Conservation (phyloP, 2,888 invertebrate species). For the Microctonus brassicae region DNA sequence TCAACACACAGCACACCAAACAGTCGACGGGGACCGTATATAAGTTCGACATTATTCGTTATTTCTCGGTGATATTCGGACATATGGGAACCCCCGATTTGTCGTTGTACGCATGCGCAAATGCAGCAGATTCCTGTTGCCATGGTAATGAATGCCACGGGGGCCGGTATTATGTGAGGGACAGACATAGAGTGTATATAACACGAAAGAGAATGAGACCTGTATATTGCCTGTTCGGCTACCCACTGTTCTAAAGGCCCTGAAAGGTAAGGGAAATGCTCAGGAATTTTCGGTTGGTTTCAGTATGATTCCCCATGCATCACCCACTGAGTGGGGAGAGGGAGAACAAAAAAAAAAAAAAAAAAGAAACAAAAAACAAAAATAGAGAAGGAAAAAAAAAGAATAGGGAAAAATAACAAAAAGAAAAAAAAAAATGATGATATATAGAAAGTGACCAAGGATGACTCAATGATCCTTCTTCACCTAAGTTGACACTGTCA, state of each 20-base stretch:
- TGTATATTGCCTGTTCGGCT: constrained; percentile 18
- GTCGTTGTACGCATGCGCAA: neutral
- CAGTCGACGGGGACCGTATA: constrained; percentile 28
- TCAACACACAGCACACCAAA: neutral
- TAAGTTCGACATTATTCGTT: neutral
- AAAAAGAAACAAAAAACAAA: too few relatives aligned
- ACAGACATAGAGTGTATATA: neutral
- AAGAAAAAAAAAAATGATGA: neutral
- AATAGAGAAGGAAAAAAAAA: too few relatives aligned
- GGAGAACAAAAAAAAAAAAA: constrained; percentile 26
- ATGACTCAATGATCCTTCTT: constrained; percentile 5
- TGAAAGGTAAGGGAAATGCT: neutral
- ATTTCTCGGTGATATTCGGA: constrained; percentile 17
- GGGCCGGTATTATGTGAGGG: constrained; percentile 7
- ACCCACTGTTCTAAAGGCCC: constrained; percentile 9
- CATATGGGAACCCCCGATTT: constrained; percentile 30
- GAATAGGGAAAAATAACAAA: neutral
- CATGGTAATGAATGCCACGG: constrained; percentile 50
- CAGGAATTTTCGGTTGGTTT: constrained; percentile 12
- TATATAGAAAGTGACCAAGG: constrained; percentile 1
- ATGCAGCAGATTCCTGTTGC: constrained; percentile 43
- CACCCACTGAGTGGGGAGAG: constrained; percentile 9
- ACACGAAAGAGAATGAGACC: neutral
- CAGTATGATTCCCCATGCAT: constrained; percentile 25
- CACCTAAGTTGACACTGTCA: neutral